Evolutionary conservation across 2,888 invertebrate species (phyloP), one percentile per base, ranked within the genome.

Genomic region (Drosophila kokeensis): DNA sequence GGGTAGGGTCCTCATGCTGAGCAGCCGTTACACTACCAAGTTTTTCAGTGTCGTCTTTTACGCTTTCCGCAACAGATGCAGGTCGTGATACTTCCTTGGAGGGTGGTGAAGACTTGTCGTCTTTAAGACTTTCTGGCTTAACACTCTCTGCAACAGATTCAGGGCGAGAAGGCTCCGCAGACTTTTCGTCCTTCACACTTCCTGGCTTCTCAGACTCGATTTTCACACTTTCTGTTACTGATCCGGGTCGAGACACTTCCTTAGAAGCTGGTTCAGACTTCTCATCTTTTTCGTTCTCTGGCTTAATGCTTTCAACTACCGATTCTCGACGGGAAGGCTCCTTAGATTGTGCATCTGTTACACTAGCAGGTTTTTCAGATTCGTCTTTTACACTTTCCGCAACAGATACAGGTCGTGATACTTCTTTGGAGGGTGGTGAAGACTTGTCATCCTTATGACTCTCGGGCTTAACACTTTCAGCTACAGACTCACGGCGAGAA

Each of bases 371-470:
- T 3, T 52, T 52, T 1, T 69, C 67, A 29, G 66, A 11, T 21
- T 1, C 72, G 27, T 71, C 69, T 2, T 76, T 70, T 0, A 27
- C 21, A 18, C 60, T 70, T 11, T 52, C 74, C 0, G 45, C 32
- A 21, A 21, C 34, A 8, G 53, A 53, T 73, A 1, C 18, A 18
- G 38, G 38, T 0, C 38, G 38, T 18, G 38, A 38, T 18, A 38
- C 7, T 8, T 69, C 15, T 0, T 40, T 40, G 10, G n/a, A n/a
- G 38, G 34, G 29, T 49, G 24, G 48, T 27, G 27, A 0, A 0
- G 53, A 24, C 8, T 53, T 53, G 0, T 53, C 53, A 4, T 53
- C 53, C 21, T 34, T 34, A 2, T 18, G 2, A 8, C 34, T 64
- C 15, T 36, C 36, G 2, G 36, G 36, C 36, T 36, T 36, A 15